These are phyloP conservation scores for Pomacea maculata DNA, from an alignment of 1,140 invertebrate genomes.

Conservation along the genomic window DNA sequence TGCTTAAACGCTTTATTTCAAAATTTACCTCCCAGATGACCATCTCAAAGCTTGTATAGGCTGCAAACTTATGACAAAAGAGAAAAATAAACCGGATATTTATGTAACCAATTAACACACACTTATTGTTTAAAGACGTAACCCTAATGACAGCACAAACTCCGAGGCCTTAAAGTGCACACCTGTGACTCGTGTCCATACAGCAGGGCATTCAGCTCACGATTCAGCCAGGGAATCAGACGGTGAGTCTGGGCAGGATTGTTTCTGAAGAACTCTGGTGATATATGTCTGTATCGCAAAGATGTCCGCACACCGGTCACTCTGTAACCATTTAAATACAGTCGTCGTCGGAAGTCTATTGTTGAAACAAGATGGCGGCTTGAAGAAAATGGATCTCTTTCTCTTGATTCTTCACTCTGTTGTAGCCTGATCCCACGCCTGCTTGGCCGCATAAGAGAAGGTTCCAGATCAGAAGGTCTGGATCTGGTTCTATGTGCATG, in stretches of 20 bases:
- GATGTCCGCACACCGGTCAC: conserved; percentile 67
- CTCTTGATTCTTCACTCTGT: conserved; percentile 24
- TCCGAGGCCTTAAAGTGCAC: background rate
- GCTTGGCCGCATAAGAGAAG: background rate
- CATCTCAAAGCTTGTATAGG: too few species aligned
- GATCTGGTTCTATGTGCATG: conserved; percentile 6
- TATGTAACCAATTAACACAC: too few species aligned
- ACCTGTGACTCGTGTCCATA: conserved; percentile 65
- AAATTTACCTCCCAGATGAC: too few species aligned
- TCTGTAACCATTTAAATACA: conserved; percentile 83
- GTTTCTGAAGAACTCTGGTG: conserved; percentile 76
- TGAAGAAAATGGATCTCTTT: conserved; percentile 38
- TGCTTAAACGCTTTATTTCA: too few species aligned
- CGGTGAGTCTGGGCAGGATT: conserved; percentile 82
- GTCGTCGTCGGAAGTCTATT: conserved; percentile 72
- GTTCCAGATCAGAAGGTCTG: background rate
- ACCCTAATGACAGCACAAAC: too few species aligned
- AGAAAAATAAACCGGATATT: too few species aligned
- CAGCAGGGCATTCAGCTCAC: conserved; percentile 81
- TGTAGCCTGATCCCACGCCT: background rate
- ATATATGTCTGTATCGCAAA: conserved; percentile 59
- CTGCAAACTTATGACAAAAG: too few species aligned
- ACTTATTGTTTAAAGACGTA: too few species aligned
- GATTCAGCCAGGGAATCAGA: conserved; percentile 86
- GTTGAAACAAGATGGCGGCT: conserved; percentile 40